These are phyloP conservation scores for Acanthosepion esculentum DNA, from an alignment of 2,888 invertebrate species.

Conservation along the genomic window DNA sequence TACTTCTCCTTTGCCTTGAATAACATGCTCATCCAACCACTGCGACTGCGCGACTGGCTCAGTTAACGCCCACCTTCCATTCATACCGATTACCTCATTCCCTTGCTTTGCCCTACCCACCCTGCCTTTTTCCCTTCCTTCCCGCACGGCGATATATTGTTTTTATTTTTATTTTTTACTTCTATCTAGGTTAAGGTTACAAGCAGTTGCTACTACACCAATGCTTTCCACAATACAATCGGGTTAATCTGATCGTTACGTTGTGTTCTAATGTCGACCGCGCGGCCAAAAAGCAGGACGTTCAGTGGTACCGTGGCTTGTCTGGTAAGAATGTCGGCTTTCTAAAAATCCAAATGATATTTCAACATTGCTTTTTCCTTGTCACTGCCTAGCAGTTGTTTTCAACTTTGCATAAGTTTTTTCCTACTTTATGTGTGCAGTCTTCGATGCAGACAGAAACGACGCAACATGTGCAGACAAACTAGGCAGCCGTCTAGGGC, in stretches of 20 bases:
- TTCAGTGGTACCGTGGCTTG: background rate
- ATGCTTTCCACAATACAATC: background rate
- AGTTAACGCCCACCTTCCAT: constrained; percentile 21
- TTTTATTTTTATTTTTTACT: background rate
- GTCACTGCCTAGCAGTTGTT: no score
- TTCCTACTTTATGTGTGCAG: no score
- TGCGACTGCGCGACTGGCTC: background rate
- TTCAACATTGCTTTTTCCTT: background rate
- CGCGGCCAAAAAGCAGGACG: background rate
- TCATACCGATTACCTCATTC: background rate
- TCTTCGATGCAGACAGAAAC: no score
- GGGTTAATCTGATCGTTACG: background rate
- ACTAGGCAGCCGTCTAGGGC: no score
- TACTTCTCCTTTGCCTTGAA: background rate
- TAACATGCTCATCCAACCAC: background rate
- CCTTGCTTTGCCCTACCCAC: background rate
- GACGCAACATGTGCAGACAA: no score
- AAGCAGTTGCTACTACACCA: background rate
- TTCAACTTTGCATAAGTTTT: no score
- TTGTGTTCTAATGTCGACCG: background rate
- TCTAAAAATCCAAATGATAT: background rate
- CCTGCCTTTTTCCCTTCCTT: background rate
- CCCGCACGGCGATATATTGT: background rate
- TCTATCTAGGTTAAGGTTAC: constrained; percentile 11
- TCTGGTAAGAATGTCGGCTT: background rate